A percentile compares a stretch with the other conserved stretches of the same genome.
Evolutionary conservation across 35 echinoderm and acorn worm genomes (phyloP).

Genomic region (Lytechinus variegatus): DNA sequence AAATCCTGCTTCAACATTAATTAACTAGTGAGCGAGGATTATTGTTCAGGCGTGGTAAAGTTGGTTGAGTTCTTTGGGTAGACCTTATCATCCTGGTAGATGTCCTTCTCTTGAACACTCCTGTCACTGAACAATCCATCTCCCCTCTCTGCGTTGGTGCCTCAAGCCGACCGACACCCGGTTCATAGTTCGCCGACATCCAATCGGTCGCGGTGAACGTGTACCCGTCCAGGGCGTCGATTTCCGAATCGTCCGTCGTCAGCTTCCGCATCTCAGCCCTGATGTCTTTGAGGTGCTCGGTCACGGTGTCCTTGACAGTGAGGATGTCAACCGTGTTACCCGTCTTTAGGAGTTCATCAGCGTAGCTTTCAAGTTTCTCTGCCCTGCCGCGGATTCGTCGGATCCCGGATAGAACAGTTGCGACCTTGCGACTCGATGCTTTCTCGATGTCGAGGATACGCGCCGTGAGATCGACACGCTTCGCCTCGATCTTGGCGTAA

Average conservation of each 20-base stretch:
- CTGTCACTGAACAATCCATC: neutral
- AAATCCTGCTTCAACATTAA: neutral
- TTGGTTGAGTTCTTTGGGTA: neutral
- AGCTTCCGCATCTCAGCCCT: conserved; percentile 17
- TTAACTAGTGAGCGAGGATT: neutral
- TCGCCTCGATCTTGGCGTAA: conserved; percentile 49
- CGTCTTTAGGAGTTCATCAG: conserved; percentile 6
- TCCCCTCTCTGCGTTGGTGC: neutral
- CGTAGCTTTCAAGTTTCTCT: conserved; percentile 39
- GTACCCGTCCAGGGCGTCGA: neutral
- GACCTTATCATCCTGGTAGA: neutral
- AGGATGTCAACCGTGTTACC: conserved; percentile 2
- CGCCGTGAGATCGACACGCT: neutral
- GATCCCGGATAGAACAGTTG: neutral
- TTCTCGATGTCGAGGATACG: conserved; percentile 34
- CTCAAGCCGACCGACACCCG: neutral
- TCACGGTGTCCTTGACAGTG: neutral
- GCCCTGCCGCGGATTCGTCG: conserved; percentile 27
- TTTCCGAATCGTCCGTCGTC: conserved; percentile 17
- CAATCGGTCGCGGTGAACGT: conserved; percentile 25
- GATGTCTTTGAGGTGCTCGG: conserved; percentile 32
- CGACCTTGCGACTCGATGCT: neutral
- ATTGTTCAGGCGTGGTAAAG: conserved; percentile 3
- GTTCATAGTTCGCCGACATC: conserved; percentile 36
- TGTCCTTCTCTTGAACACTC: conserved; percentile 1